These are phyloP conservation scores for Mechanitis mazaeus DNA, from an alignment of 2,888 invertebrate genomes.

Conservation along the genomic window DNA sequence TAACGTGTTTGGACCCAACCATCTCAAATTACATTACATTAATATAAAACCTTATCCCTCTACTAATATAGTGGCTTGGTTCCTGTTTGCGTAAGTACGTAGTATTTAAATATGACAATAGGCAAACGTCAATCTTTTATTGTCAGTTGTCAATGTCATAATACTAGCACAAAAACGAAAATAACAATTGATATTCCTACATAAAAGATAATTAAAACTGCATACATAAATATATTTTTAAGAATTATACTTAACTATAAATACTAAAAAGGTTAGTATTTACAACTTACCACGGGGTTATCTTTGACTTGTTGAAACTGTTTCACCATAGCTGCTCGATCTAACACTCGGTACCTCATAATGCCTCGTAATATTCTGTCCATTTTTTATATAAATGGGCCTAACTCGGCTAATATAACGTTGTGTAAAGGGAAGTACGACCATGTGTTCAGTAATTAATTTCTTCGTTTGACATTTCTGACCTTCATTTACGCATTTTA, in stretches of 20 bases:
- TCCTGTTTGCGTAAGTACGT: too few relatives aligned
- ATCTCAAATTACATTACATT: too few relatives aligned
- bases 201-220: neutral
- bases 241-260: neutral
- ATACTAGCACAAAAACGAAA: neutral
- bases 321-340: slow-evolving; percentile 90
- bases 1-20: too few relatives aligned
- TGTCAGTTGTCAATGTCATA: slow-evolving; percentile 4
- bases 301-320: slow-evolving; percentile 93
- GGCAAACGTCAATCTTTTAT: neutral
- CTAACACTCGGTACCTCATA: slow-evolving; percentile 90
- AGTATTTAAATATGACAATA: too few relatives aligned
- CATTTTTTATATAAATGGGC: slow-evolving; percentile 70
- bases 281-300: slow-evolving; percentile 86
- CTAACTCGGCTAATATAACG: slow-evolving; percentile 21
- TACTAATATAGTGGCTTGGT: too few relatives aligned
- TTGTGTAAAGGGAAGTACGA: slow-evolving; percentile 14
- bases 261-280: slow-evolving; percentile 28
- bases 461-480: slow-evolving; percentile 54
- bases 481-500: slow-evolving; percentile 67
- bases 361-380: slow-evolving; percentile 92
- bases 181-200: neutral
- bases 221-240: neutral
- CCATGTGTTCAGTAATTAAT: slow-evolving; percentile 28
- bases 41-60: too few relatives aligned